Evolutionary conservation across 2,888 invertebrate species (phyloP), one percentile per base, ranked within the genome.

Genomic region (Hirtodrosophila histrioides): DNA sequence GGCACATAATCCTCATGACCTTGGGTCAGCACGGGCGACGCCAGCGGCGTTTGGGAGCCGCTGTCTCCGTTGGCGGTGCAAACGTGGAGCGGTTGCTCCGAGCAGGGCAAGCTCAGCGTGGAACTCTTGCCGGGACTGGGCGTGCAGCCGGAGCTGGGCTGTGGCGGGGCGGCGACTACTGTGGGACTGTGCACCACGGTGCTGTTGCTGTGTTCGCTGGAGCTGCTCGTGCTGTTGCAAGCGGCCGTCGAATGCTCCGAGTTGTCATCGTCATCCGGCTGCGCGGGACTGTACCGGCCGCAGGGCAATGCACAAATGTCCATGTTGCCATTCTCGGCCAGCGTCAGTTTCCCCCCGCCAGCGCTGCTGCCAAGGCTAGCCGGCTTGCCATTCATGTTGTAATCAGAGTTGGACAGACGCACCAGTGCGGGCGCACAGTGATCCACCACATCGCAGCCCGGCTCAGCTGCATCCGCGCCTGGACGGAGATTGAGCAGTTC

Each of bases 211-310:
- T 89, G 86, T 65, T 90, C 90, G 65, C 90, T 90, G 51, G 90
- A 90, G 71, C 91, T 91, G 65, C 90, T 91, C 2, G 89, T 91
- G 69, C 90, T 91, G 6, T 86, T 90, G 63, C 90, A 89, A 9
- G 90, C 90, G 5, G 89, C 88, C 11, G 85, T 72, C 31, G 86
- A 90, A 50, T 90, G 89, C 53, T 91, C 91, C 10, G 90, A 90
- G 37, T 88, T 89, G 46, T 91, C 91, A 60, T 90, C 91, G 4
- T 91, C 91, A 9, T 78, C 83, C 40, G 27, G 37, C 24, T 48
- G 29, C 5, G 41, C 23, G 3, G 55, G 69, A 53, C 64, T 69
- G 0, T 54, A 44, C 5, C 56, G 43, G n/a, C 57, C 69, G 23
- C 64, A 46, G 8, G 63, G 24, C 31, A 71, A n/a, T 3, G 49